Conservation (phyloP, 2,888 invertebrate genomes). For the Chrysotoxum bicinctum region DNA sequence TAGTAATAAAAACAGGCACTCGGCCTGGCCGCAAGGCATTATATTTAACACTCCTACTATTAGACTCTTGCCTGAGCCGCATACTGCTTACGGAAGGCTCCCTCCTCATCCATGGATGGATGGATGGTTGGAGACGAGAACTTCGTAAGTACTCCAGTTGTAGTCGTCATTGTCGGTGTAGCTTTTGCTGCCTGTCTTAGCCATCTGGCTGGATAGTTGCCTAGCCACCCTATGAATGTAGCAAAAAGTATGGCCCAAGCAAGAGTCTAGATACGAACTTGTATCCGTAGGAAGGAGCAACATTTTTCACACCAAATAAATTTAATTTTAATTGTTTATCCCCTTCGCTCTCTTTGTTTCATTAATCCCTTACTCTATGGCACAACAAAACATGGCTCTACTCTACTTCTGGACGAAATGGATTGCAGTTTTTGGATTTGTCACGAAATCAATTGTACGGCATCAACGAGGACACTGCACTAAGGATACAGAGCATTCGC, state of each 20-base stretch:
- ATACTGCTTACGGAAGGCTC: neutral
- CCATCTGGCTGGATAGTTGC: constrained; percentile 21
- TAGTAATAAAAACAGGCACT: constrained; percentile 23
- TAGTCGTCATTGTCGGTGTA: neutral
- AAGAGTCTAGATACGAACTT: constrained; percentile 3
- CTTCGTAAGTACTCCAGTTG: neutral
- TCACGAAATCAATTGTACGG: constrained; percentile 88
- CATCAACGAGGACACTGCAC: constrained; percentile 80
- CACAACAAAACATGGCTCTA: constrained; percentile 73
- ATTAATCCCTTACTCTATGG: neutral
- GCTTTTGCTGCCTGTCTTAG: constrained; percentile 20
- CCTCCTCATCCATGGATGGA: neutral
- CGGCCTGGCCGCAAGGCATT: constrained; percentile 14
- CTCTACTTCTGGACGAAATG: constrained; percentile 24
- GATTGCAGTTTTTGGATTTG: constrained; percentile 85
- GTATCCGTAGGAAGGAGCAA: constrained; percentile 22
- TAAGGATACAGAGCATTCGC: constrained; percentile 80
- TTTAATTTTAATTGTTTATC: constrained; percentile 75
- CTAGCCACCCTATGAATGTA: constrained; percentile 1
- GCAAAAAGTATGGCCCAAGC: constrained; percentile 45
- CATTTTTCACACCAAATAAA: constrained; percentile 69
- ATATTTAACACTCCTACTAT: constrained; percentile 20
- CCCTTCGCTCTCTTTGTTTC: constrained; percentile 3
- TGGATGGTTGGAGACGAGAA: neutral
- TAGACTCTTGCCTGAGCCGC: constrained; percentile 24